Evolutionary conservation across 2,113 vertebrate genomes (phyloP).

Genomic region (Gobio gobio): DNA sequence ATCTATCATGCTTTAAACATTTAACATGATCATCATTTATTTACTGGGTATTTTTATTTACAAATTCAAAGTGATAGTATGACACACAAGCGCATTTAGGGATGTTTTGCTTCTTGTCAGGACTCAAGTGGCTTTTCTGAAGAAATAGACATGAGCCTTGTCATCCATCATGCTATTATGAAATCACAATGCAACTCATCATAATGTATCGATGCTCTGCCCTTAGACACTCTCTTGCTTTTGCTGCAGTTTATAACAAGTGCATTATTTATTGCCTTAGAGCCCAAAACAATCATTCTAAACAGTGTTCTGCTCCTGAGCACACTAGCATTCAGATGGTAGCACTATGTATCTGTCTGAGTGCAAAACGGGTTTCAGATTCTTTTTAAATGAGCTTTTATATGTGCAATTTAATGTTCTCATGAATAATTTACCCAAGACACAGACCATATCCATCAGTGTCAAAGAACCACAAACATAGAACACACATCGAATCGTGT

Average conservation of each 20-base stretch:
- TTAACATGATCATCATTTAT: constrained; percentile 26
- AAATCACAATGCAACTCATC: constrained; percentile 57
- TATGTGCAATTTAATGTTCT: constrained; percentile 9
- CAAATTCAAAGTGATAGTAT: not conserved
- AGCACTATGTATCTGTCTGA: not conserved
- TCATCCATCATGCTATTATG: constrained; percentile 37
- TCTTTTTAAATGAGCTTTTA: not conserved
- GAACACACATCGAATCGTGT: constrained; percentile 18
- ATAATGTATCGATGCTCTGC: constrained; percentile 53
- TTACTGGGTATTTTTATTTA: not conserved
- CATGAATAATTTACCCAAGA: constrained; percentile 22
- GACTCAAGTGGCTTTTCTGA: constrained; percentile 10
- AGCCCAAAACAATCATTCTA: constrained; percentile 32
- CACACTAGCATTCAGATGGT: not conserved
- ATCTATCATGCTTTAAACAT: not conserved
- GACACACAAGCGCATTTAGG: not conserved
- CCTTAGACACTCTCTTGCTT: constrained; percentile 47
- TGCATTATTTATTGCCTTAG: constrained; percentile 64
- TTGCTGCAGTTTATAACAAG: constrained; percentile 15
- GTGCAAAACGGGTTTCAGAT: not conserved
- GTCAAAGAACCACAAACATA: not conserved
- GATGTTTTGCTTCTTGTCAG: not conserved
- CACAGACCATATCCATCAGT: constrained; percentile 9
- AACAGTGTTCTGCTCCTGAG: constrained; percentile 7
- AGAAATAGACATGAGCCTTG: constrained; percentile 20